phyloP scores from a whole-genome alignment of 2,888 invertebrate species.

The Callinectes sapidus region DNA sequence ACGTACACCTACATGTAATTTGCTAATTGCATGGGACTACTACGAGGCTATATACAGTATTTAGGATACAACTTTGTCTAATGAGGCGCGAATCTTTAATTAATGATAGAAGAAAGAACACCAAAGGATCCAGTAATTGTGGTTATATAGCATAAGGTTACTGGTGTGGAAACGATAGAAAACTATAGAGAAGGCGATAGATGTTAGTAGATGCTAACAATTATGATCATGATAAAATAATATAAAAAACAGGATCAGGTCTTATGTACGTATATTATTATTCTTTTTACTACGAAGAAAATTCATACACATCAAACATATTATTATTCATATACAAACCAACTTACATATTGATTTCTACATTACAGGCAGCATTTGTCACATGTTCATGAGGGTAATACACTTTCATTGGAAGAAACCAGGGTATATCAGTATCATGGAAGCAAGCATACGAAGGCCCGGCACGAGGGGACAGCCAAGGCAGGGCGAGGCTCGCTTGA shows the following conservation, averaged over 20 bases:
- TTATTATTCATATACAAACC: slow-evolving; percentile 69
- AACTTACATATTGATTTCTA: slow-evolving; percentile 66
- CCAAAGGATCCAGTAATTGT: too few relatives aligned
- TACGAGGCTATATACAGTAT: too few relatives aligned
- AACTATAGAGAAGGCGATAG: too few relatives aligned
- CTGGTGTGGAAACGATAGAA: too few relatives aligned
- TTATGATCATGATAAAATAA: too few relatives aligned
- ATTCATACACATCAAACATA: slow-evolving; percentile 55
- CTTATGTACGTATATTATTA: not conserved
- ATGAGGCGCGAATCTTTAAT: too few relatives aligned
- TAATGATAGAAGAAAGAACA: too few relatives aligned
- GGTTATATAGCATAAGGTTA: too few relatives aligned
- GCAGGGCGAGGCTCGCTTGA: not conserved
- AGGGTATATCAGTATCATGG: slow-evolving; percentile 53
- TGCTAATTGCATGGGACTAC: too few relatives aligned
- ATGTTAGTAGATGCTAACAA: too few relatives aligned
- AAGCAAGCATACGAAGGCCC: slow-evolving; percentile 4
- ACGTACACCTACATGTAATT: too few relatives aligned
- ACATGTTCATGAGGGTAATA: slow-evolving; percentile 60
- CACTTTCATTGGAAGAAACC: slow-evolving; percentile 69
- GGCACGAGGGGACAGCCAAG: not conserved
- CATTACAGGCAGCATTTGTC: slow-evolving; percentile 70
- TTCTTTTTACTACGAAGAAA: not conserved
- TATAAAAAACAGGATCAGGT: not conserved
- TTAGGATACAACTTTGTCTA: too few relatives aligned